These are phyloP conservation scores for Tolmerus cingulatus DNA, from an alignment of 2,888 invertebrate species.

Conservation along the genomic window DNA sequence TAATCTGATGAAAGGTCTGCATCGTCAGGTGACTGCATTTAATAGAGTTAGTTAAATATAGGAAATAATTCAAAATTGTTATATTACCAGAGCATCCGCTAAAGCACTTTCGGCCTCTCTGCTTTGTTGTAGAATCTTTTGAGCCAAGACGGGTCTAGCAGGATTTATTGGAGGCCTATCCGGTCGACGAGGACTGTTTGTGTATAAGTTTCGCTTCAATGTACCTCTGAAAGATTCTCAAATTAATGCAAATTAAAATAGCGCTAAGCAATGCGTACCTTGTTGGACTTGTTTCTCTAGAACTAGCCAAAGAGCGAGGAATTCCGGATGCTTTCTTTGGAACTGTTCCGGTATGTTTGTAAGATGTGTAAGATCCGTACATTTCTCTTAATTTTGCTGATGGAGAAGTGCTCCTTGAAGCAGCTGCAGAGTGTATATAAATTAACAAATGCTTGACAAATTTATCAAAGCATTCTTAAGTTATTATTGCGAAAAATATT, in stretches of 20 bases:
- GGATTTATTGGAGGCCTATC: conserved; percentile 68
- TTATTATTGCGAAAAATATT: not conserved
- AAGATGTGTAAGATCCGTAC: conserved; percentile 64
- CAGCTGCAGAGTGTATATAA: conserved; percentile 68
- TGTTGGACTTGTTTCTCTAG: conserved; percentile 73
- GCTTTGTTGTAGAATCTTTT: conserved; percentile 84
- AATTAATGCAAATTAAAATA: not conserved
- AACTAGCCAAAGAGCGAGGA: conserved; percentile 73
- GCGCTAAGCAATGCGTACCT: conserved; percentile 58
- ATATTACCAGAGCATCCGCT: conserved; percentile 73
- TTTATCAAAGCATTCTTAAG: not conserved
- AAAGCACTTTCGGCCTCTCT: conserved; percentile 86
- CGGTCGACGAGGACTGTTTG: conserved; percentile 59
- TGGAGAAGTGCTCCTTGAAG: conserved; percentile 92
- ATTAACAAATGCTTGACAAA: not conserved
- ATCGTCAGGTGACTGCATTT: conserved; percentile 66
- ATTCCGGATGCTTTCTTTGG: conserved; percentile 76
- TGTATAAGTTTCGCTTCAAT: conserved; percentile 49
- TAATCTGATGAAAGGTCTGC: conserved; percentile 55
- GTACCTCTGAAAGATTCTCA: conserved; percentile 48
- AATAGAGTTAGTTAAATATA: not conserved
- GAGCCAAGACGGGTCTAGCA: conserved; percentile 72
- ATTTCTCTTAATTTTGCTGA: conserved; percentile 83
- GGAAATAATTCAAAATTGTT: not conserved
- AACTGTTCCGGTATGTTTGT: conserved; percentile 65